Percentiles rank a stretch among this genome's conserved stretches.
phyloP scores from a whole-genome alignment of 2,888 invertebrate genomes.

The Corbicula japonica region DNA sequence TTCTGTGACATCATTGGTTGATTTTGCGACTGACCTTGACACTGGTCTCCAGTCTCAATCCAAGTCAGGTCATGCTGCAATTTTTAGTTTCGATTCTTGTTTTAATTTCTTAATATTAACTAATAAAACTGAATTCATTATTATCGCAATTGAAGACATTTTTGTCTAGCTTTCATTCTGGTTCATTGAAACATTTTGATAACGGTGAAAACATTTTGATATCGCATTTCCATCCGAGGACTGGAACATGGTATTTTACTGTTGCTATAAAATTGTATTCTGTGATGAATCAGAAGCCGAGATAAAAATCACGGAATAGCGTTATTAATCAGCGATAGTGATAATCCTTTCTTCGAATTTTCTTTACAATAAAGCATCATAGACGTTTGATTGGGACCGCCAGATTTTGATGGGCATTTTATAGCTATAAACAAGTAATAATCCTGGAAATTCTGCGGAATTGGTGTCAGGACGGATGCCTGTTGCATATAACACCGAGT shows the following conservation, averaged over 20 bases:
- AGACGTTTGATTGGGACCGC: conserved; percentile 32
- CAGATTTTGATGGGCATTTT: conserved; percentile 38
- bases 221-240: conserved; percentile 2
- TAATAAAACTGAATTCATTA: too few species aligned
- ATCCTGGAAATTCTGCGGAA: conserved; percentile 22
- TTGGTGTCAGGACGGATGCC: conserved; percentile 24
- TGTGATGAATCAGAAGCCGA: conserved; percentile 26
- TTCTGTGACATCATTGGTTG: conserved; percentile 66
- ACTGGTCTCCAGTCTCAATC: too few species aligned
- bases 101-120: too few species aligned
- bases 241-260: conserved; percentile 39
- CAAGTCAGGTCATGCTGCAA: too few species aligned
- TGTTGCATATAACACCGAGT: conserved; percentile 50
- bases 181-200: conserved; percentile 24
- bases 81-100: too few species aligned
- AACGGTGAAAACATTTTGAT: conserved; percentile 15
- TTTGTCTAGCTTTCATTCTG: conserved; percentile 3
- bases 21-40: conserved; percentile 64
- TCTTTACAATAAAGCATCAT: conserved; percentile 17
- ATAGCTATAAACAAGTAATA: conserved; percentile 47
- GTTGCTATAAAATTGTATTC: conserved; percentile 37
- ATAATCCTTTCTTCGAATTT: conserved; percentile 29
- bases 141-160: conserved; percentile 13
- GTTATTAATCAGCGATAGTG: conserved; percentile 52
- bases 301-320: conserved; percentile 44